phyloP scores from a whole-genome alignment of 35 echinoderm and acorn worm genomes.

The Stichopus chloronotus region DNA sequence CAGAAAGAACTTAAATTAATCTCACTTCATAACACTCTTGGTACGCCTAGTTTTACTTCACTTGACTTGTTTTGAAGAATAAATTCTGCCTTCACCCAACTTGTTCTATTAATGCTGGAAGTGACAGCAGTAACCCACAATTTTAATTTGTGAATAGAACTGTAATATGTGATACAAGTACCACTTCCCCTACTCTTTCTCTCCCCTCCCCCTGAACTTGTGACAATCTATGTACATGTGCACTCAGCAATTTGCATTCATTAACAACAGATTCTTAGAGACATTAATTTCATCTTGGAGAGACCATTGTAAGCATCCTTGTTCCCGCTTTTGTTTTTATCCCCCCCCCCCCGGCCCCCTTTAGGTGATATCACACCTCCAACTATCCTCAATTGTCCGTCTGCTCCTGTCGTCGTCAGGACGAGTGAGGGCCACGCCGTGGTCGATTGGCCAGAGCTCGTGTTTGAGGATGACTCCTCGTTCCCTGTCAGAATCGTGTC shows the following conservation, averaged over 20 bases:
- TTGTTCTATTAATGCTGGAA: neutral
- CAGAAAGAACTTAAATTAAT: no score
- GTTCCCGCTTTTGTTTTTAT: neutral
- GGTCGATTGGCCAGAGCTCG: neutral
- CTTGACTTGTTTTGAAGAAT: neutral
- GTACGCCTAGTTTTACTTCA: neutral
- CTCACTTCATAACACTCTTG: neutral
- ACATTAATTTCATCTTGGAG: neutral
- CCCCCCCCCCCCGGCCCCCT: no score
- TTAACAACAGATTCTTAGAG: neutral
- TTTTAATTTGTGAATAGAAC: neutral
- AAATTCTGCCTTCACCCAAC: neutral
- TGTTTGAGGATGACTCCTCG: neutral
- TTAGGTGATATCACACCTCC: slow-evolving; percentile 5
- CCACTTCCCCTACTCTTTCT: neutral
- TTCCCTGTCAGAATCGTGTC: slow-evolving; percentile 1
- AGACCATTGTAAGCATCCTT: neutral
- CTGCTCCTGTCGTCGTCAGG: neutral
- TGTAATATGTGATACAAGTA: neutral
- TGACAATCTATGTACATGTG: neutral
- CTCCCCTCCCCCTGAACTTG: neutral
- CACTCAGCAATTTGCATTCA: neutral
- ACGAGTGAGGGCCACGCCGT: neutral
- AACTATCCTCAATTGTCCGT: neutral
- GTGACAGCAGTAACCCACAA: neutral